These are phyloP conservation scores for Coptotermes formosanus DNA, from an alignment of 1,140 invertebrate genomes.

Conservation along the genomic window DNA sequence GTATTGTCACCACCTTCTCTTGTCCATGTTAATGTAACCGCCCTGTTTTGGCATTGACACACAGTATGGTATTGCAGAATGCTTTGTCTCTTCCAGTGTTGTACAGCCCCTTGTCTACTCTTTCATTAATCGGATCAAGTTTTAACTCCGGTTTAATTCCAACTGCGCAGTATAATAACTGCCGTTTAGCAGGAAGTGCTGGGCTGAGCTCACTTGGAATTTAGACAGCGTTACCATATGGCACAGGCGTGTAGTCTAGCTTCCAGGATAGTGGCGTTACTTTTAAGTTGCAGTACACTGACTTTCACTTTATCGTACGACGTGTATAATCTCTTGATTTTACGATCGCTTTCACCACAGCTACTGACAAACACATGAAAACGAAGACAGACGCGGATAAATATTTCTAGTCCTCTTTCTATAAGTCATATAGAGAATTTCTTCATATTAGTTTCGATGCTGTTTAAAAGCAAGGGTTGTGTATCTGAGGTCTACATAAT, in stretches of 20 bases:
- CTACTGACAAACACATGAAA: too few relatives aligned
- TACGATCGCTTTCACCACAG: too few relatives aligned
- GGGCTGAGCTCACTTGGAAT: not conserved
- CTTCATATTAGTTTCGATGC: too few relatives aligned
- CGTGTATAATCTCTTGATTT: not conserved
- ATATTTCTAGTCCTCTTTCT: too few relatives aligned
- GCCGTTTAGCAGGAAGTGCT: slow-evolving; percentile 8
- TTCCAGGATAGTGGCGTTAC: not conserved
- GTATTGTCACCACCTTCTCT: not conserved
- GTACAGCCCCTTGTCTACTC: not conserved
- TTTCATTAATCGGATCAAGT: slow-evolving; percentile 8
- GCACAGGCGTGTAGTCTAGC: not conserved
- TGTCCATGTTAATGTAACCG: not conserved
- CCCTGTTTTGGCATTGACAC: not conserved
- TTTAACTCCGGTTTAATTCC: slow-evolving; percentile 13
- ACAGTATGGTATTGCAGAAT: not conserved
- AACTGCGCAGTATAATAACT: not conserved
- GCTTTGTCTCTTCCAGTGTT: not conserved
- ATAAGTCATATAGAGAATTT: too few relatives aligned
- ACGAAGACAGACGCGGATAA: too few relatives aligned
- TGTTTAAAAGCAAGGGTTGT: too few relatives aligned
- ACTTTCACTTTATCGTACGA: not conserved
- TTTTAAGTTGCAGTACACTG: not conserved
- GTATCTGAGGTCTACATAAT: too few relatives aligned
- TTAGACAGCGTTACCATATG: not conserved